These are phyloP conservation scores for Scolanthus callimorphus DNA, from an alignment of 92 coral and sea anemone species.

Conservation along the genomic window DNA sequence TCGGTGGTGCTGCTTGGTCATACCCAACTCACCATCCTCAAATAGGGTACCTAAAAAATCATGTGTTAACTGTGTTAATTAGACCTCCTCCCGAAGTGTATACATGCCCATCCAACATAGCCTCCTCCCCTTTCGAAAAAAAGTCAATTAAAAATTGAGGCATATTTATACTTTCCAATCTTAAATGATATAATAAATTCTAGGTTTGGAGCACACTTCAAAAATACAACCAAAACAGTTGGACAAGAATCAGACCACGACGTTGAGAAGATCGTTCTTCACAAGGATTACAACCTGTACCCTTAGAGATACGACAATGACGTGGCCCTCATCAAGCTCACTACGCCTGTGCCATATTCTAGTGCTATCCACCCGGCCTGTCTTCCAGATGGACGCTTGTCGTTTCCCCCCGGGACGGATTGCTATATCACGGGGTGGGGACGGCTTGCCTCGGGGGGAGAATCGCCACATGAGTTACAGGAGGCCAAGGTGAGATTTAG, in stretches of 20 bases:
- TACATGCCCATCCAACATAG: background rate
- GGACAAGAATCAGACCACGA: constrained; percentile 73
- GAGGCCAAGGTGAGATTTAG: constrained; percentile 60
- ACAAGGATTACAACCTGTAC: constrained; percentile 65
- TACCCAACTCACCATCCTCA: too few species aligned
- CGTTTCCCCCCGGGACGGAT: constrained; percentile 62
- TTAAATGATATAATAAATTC: too few species aligned
- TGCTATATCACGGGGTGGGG: constrained; percentile 95
- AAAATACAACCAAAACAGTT: constrained; percentile 35
- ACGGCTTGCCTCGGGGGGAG: constrained; percentile 55
- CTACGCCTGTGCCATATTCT: constrained; percentile 43
- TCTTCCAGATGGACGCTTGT: constrained; percentile 52
- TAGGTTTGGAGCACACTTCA: constrained; percentile 90
- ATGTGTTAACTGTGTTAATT: too few species aligned
- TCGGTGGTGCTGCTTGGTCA: too few species aligned
- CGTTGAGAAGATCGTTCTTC: constrained; percentile 51
- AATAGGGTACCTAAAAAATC: too few species aligned
- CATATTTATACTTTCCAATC: too few species aligned
- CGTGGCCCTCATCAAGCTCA: constrained; percentile 77
- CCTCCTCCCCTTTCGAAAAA: background rate
- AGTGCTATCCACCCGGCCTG: constrained; percentile 45
- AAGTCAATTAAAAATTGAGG: too few species aligned
- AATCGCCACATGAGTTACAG: constrained; percentile 54
- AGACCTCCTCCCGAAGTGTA: background rate
- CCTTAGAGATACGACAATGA: constrained; percentile 57